These are phyloP conservation scores for Hypercompe scribonia DNA, from an alignment of 2,888 invertebrate genomes.

Conservation along the genomic window DNA sequence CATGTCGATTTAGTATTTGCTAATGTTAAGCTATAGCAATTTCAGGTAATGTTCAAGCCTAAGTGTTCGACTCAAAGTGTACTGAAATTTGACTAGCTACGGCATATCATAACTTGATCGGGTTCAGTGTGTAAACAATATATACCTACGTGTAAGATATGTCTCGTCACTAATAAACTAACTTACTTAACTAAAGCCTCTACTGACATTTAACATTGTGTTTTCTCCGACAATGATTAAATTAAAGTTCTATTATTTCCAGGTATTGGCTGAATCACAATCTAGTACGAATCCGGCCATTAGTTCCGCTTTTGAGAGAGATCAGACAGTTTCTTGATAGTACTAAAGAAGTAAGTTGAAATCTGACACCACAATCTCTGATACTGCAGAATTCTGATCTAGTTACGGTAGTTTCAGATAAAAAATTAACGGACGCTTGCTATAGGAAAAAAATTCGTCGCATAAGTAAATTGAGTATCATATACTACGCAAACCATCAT, in stretches of 20 bases:
- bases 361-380: background rate
- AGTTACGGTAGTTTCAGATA: background rate
- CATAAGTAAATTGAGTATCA: background rate
- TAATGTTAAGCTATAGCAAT: background rate
- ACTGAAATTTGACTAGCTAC: background rate
- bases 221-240: background rate
- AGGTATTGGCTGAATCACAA: slow-evolving; percentile 92
- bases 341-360: slow-evolving; percentile 87
- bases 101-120: background rate
- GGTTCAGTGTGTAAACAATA: background rate
- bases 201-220: background rate
- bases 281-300: slow-evolving; percentile 89
- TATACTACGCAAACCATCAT: background rate
- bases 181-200: background rate
- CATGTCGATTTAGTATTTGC: background rate
- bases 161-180: background rate
- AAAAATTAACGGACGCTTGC: background rate
- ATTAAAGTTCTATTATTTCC: slow-evolving; percentile 50
- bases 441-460: background rate
- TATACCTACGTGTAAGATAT: background rate
- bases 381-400: background rate
- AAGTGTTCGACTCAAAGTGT: background rate
- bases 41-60: background rate
- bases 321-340: slow-evolving; percentile 89
- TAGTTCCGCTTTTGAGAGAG: slow-evolving; percentile 89